phyloP scores from a whole-genome alignment of 2,797 vertebrate species.

The Etheostoma perlongum region DNA sequence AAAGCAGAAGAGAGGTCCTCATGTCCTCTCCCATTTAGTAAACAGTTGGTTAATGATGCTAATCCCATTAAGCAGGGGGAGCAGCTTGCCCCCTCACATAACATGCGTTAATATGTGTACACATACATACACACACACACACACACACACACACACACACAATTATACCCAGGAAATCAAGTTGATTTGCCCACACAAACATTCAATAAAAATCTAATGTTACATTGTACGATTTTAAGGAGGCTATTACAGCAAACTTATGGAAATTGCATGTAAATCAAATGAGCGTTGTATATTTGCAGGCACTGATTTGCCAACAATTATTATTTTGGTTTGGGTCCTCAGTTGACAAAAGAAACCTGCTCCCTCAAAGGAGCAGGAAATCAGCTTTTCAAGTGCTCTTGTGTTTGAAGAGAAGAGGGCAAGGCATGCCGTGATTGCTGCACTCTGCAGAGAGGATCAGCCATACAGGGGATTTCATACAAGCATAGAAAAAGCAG shows the following conservation, averaged over 20 bases:
- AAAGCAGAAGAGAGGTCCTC: slow-evolving; percentile 63
- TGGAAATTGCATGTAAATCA: slow-evolving; percentile 79
- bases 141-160: not conserved
- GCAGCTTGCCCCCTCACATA: slow-evolving; percentile 65
- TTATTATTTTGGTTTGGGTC: slow-evolving; percentile 83
- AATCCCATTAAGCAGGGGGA: slow-evolving; percentile 78
- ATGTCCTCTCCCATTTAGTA: slow-evolving; percentile 72
- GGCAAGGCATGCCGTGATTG: slow-evolving; percentile 80
- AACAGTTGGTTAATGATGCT: slow-evolving; percentile 81
- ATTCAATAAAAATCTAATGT: slow-evolving; percentile 52
- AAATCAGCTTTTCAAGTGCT: slow-evolving; percentile 83
- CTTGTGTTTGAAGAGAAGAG: slow-evolving; percentile 79
- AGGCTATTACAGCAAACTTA: slow-evolving; percentile 58
- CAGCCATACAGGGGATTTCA: slow-evolving; percentile 68
- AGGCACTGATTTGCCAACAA: slow-evolving; percentile 74
- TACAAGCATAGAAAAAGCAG: slow-evolving; percentile 55
- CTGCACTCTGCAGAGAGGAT: slow-evolving; percentile 70
- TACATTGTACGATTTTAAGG: slow-evolving; percentile 43
- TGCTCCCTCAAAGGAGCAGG: slow-evolving; percentile 79
- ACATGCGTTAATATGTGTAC: slow-evolving; percentile 68
- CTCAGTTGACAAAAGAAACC: slow-evolving; percentile 78
- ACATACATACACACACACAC: not conserved
- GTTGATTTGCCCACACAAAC: slow-evolving; percentile 72
- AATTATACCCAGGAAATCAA: slow-evolving; percentile 45
- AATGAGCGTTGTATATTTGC: slow-evolving; percentile 73